Percentiles rank a stretch among this genome's conserved stretches.
Conservation (phyloP, 1,140 invertebrate species). For the Leptoteleia sp. region DNA sequence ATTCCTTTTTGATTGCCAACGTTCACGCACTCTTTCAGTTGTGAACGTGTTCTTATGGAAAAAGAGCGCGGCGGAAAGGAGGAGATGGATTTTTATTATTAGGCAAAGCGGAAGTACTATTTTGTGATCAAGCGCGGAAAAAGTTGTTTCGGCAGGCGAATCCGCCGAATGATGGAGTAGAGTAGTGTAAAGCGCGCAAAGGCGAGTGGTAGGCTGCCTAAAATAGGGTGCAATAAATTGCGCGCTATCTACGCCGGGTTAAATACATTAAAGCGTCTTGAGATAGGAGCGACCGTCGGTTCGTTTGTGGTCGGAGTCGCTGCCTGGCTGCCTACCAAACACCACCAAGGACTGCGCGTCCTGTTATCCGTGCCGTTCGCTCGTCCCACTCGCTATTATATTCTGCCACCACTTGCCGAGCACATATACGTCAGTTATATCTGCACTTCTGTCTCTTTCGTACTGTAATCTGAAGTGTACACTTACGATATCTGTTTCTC, state of each 20-base stretch:
- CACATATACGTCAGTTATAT: slow-evolving; percentile 64
- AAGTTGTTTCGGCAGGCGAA: slow-evolving; percentile 37
- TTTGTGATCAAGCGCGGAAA: too few relatives aligned
- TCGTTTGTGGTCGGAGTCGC: slow-evolving; percentile 77
- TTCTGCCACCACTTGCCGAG: slow-evolving; percentile 62
- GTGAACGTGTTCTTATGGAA: too few relatives aligned
- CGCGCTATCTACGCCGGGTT: slow-evolving; percentile 79
- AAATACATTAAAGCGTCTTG: slow-evolving; percentile 81
- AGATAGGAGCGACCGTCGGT: slow-evolving; percentile 75
- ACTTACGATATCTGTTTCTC: slow-evolving; percentile 61
- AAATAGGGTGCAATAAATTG: slow-evolving; percentile 81
- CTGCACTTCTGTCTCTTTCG: slow-evolving; percentile 63
- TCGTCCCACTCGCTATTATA: slow-evolving; percentile 66
- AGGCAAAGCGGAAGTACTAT: too few relatives aligned
- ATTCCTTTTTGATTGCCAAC: too few relatives aligned
- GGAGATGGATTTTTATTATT: too few relatives aligned
- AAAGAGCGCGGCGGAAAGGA: too few relatives aligned
- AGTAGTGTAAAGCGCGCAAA: slow-evolving; percentile 33
- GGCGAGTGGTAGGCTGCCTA: slow-evolving; percentile 69
- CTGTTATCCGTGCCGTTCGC: slow-evolving; percentile 72
- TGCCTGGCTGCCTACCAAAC: slow-evolving; percentile 71
- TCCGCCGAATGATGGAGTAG: slow-evolving; percentile 38
- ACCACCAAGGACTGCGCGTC: slow-evolving; percentile 73
- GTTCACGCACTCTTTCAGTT: too few relatives aligned
- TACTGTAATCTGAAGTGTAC: slow-evolving; percentile 42